Evolutionary conservation across 2,113 vertebrate species (phyloP), one percentile per base, ranked within the genome.

Genomic region (Bagarius yarrelli): DNA sequence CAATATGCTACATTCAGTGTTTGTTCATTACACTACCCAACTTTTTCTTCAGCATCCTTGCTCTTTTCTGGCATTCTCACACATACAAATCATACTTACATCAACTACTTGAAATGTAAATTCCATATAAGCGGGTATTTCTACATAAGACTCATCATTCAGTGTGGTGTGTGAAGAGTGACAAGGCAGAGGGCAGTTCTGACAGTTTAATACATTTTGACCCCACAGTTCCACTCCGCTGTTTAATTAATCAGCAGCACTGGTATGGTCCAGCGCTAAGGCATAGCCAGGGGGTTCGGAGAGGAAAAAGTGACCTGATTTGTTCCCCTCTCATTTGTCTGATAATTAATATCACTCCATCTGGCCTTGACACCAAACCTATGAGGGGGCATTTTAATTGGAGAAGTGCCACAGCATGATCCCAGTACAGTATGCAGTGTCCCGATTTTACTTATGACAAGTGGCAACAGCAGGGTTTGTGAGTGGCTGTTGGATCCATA

Each of bases 131-230:
- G 44, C 16, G 71, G 23, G 44, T 56, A 25, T 59, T 50, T 73
- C 40, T 66, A 78, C 64, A 61, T 40, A 47, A 55, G 50, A 76
- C 63, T 77, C 74, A 74, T 85, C 77, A 30, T 72, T 84, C 81
- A 81, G 74, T 30, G 50, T 66, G 75, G 18, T 80, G 75, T 25
- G 47, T 71, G 34, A 61, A 57, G 44, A 74, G 83, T 32, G 63
- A 76, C 40, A 32, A 44, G 32, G 50, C 78, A 71, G 79, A 85
- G 76, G 86, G 80, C 82, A 81, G 44, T 52, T 50, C 72, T 81
- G 86, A 83, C 86, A 83, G 83, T 85, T 87, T 87, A 83, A 85
- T 83, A 60, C 72, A 75, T 73, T 60, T 70, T 82, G 76, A 87
- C 86, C 84, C 78, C 69, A 60, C 67, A 52, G 36, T 75, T 84